phyloP scores from a whole-genome alignment of 2,797 vertebrate species.

The Trachurus trachurus region DNA sequence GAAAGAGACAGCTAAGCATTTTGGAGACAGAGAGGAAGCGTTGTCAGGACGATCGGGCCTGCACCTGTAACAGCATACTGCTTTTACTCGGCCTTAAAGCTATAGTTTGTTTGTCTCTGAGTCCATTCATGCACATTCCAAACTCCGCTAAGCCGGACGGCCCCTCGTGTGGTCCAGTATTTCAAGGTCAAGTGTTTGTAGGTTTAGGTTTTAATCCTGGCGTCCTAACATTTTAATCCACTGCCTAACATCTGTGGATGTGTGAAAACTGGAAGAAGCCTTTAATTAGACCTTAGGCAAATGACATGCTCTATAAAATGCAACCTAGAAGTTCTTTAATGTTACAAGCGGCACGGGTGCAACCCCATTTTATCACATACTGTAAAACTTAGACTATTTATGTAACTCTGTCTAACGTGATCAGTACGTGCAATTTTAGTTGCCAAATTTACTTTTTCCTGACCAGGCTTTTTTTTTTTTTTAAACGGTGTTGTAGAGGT shows the following conservation, averaged over 20 bases:
- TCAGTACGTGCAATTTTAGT: not conserved
- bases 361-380: conserved; percentile 34
- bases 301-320: conserved; percentile 59
- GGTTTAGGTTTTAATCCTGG: conserved; percentile 43
- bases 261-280: conserved; percentile 63
- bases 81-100: conserved; percentile 1
- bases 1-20: conserved; percentile 18
- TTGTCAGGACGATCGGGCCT: not conserved
- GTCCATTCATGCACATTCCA: conserved; percentile 43
- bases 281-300: conserved; percentile 63
- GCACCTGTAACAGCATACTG: not conserved
- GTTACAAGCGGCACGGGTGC: conserved; percentile 8
- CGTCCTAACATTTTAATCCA: conserved; percentile 49
- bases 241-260: conserved; percentile 54
- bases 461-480: not conserved
- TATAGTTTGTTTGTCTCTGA: conserved; percentile 3
- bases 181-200: conserved; percentile 42
- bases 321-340: conserved; percentile 45
- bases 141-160: conserved; percentile 14
- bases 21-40: conserved; percentile 9
- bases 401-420: not conserved
- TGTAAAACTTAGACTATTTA: conserved; percentile 30
- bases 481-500: not conserved
- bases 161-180: conserved; percentile 1
- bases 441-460: conserved; percentile 8